Evolutionary conservation across 2,888 invertebrate species (phyloP), one percentile per base, ranked within the genome.

Genomic region (Drosophila setosimentum): DNA sequence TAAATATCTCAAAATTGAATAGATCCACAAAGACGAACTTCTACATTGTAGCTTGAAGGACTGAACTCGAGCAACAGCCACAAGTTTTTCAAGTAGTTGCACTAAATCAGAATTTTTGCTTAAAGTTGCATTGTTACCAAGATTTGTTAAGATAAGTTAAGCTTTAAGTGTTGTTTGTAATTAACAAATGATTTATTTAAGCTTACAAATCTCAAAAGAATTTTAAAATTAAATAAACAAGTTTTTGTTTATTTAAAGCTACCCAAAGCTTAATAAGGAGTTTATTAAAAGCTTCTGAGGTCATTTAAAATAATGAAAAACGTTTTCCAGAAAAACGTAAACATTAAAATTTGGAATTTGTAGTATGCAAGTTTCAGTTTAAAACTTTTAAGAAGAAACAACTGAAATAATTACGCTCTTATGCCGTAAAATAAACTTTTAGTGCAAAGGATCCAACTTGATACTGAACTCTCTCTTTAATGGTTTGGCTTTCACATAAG

Each of bases 1-100:
- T 65, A 69, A 71, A 77, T 69, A 62, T 60, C 57, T 68, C 16
- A 21, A 79, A 69, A 76, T 71, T 65, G 55, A 73, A 73, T 57
- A 30, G 45, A 57, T 37, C 49, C 40, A 61, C 42, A 60, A 40
- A 42, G 40, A 51, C 21, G 24, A 73, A 61, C 48, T 68, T 64
- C 24, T 33, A 60, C 48, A 54, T 40, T 35, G 16, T 30, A 60
- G 73, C 61, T 57, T n/a, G 35, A 42, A 51, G 60, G 32, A 51
- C 37, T 48, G 29, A 27, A 33, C 33, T 42, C 53, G 27, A 21
- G 60, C 58, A 75, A 51, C 59, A 48, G 60, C 50, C 54, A 30
- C 42, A 71, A 61, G n/a, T 65, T 76, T 60, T 49, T 3, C 51
- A 61, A 57, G 30, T 53, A 32, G 21, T 50, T 63, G 30, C 53